Conservation (phyloP, 2,888 invertebrate genomes). For the Brassicogethes aeneus region DNA sequence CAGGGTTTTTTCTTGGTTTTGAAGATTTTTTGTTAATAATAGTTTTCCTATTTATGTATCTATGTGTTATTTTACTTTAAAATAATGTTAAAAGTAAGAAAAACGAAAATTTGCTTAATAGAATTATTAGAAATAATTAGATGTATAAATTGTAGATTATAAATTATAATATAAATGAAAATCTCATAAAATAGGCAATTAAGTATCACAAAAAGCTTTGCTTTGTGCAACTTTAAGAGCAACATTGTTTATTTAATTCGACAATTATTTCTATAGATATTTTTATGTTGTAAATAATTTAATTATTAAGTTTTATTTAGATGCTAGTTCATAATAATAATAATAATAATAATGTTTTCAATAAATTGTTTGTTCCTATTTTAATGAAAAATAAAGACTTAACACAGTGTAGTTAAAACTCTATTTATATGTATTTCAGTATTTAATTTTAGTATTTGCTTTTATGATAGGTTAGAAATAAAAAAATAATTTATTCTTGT, state of each 20-base stretch:
- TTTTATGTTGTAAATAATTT: neutral
- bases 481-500: neutral
- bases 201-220: too few species aligned
- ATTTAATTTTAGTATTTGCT: neutral
- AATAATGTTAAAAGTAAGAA: neutral
- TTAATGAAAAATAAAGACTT: neutral
- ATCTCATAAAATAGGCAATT: too few species aligned
- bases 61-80: neutral
- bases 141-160: neutral
- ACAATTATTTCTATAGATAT: neutral
- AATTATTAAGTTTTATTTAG: neutral
- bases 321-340: neutral
- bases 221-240: too few species aligned
- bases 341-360: neutral
- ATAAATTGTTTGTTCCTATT: neutral
- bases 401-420: neutral
- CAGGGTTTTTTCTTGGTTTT: constrained; percentile 13
- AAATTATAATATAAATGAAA: too few species aligned
- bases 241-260: neutral
- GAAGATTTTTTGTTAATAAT: too few species aligned
- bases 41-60: too few species aligned
- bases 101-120: neutral
- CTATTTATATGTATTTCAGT: neutral
- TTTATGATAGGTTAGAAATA: neutral
- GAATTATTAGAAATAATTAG: neutral